These are phyloP conservation scores for Stomatorhinus ivindoensis DNA, from an alignment of 2,113 vertebrate genomes.

Conservation along the genomic window DNA sequence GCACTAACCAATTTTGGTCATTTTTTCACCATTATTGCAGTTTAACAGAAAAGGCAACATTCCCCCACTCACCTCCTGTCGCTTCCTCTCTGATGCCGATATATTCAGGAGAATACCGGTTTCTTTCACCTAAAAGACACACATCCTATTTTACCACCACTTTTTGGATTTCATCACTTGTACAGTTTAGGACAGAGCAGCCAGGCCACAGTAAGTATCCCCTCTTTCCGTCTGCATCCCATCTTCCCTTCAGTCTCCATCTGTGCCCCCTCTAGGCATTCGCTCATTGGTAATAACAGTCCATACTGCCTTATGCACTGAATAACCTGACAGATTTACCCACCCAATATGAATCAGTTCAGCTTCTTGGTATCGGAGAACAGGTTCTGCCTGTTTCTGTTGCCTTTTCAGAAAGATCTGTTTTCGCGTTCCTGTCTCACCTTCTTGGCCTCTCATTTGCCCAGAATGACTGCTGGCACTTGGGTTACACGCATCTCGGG, in stretches of 20 bases:
- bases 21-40: neutral
- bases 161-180: neutral
- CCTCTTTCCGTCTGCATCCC: neutral
- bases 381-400: conserved; percentile 14
- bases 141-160: neutral
- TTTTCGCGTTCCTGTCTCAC: neutral
- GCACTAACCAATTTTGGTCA: neutral
- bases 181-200: neutral
- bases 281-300: neutral
- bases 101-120: conserved; percentile 62
- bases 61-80: conserved; percentile 77
- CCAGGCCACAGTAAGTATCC: neutral
- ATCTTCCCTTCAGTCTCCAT: neutral
- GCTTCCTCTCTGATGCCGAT: conserved; percentile 72
- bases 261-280: neutral
- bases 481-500: neutral
- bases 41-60: neutral
- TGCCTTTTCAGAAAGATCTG: neutral
- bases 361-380: neutral
- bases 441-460: neutral
- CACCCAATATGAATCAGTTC: neutral
- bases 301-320: neutral
- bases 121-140: conserved; percentile 70
- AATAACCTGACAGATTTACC: neutral
- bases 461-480: neutral